Base-by-base conservation (phyloP, 2,888 invertebrate genomes). In the Mythimna impura region DNA sequence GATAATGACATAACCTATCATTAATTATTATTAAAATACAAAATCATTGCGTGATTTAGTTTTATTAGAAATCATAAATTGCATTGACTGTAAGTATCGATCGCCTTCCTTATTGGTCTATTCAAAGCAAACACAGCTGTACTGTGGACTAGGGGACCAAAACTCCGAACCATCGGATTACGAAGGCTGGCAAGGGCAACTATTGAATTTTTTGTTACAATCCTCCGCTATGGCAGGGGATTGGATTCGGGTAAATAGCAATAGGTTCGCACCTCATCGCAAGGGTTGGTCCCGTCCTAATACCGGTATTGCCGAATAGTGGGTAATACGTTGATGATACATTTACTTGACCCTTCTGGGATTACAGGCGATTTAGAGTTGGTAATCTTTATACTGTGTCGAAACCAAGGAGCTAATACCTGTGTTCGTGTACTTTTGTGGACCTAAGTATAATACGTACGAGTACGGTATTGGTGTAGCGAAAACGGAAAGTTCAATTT, bases 231-330 rank as follows among this genome's bases (percentile, higher is more conserved):
- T 47, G 43, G 67, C 57, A 64, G 71, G 75, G 79, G 82, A 78
- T 81, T 79, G 65, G 69, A 47, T 71, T 69, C 57, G 71, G 79
- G 43, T 81, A 77, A 66, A 78, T 78, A 69, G 72, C 77, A 68
- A 76, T 81, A 72, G 68, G 63, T 81, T 80, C 57, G 81, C 81
- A 80, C 81, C 81, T 76, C 66, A 76, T 77, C 72, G 73, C 69
- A 69, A 61, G 52, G 79, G 79, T 72, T 67, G 65, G 22, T 58
- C 43, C 71, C 66, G 61, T 54, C 61, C 66, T 77, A 79, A 79
- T 78, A 36, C 69, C 65, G 43, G 50, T 47, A 64, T 70, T 64
- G 61, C 43, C 55, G 65, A 75, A 79, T 63, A 75, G 43, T 75
- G 63, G 76, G 70, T 75, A 80, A 66, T 75, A 69, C 61, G 74